Evolutionary conservation across 2,113 vertebrate genomes (phyloP).

Genomic region (Spilogale gracilis): DNA sequence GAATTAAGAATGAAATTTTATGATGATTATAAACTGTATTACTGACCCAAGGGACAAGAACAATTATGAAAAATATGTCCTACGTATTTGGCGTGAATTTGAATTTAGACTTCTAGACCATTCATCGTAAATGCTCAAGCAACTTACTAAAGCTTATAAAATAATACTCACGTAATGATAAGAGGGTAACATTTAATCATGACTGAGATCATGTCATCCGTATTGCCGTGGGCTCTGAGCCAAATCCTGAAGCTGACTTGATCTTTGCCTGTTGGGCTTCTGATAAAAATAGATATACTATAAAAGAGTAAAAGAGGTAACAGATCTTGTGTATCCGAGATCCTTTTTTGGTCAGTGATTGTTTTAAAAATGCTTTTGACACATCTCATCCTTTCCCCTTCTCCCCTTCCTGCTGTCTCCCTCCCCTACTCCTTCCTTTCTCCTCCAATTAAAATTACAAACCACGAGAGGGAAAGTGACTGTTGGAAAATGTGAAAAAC

Average conservation of each 20-base stretch:
- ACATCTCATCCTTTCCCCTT: background rate
- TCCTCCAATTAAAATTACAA: slow-evolving; percentile 47
- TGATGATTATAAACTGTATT: slow-evolving; percentile 75
- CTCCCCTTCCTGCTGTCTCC: background rate
- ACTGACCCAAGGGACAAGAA: slow-evolving; percentile 75
- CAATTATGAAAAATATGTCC: slow-evolving; percentile 66
- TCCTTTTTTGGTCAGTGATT: background rate
- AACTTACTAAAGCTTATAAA: slow-evolving; percentile 74
- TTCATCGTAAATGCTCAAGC: slow-evolving; percentile 68
- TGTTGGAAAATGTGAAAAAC: slow-evolving; percentile 25
- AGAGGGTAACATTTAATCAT: slow-evolving; percentile 59
- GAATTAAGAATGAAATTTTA: slow-evolving; percentile 81
- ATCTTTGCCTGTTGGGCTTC: slow-evolving; percentile 39
- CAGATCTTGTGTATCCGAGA: background rate
- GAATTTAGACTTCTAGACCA: slow-evolving; percentile 73
- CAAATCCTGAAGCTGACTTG: slow-evolving; percentile 31
- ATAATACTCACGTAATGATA: slow-evolving; percentile 58
- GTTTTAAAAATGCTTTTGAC: slow-evolving; percentile 14
- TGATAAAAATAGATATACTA: slow-evolving; percentile 43
- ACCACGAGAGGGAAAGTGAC: background rate
- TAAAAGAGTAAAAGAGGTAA: slow-evolving; percentile 9
- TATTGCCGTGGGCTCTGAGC: background rate
- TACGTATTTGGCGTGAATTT: slow-evolving; percentile 63
- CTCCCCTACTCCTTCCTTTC: background rate
- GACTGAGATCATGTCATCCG: slow-evolving; percentile 50